Conservation (phyloP, 2,888 invertebrate species). For the Cheilosia variabilis region DNA sequence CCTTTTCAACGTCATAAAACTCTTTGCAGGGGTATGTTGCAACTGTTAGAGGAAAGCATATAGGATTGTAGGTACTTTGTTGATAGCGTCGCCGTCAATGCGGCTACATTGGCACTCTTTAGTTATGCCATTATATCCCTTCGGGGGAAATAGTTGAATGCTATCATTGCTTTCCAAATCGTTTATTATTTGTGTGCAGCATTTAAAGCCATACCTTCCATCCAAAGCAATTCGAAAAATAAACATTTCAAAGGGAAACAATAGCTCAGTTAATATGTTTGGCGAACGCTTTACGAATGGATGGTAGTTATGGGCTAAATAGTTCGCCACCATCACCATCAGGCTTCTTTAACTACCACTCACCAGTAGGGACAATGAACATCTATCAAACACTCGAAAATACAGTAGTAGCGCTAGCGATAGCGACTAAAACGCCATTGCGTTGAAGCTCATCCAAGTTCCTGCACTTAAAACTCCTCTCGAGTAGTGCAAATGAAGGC, state of each 20-base stretch:
- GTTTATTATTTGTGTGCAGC: constrained; percentile 5
- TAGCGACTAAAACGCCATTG: constrained; percentile 32
- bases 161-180: constrained; percentile 17
- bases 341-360: constrained; percentile 3
- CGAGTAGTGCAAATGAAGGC: constrained; percentile 59
- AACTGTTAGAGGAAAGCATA: not conserved
- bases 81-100: not conserved
- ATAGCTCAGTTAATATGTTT: constrained; percentile 58
- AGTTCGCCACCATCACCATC: constrained; percentile 18
- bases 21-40: not conserved
- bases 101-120: not conserved
- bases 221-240: constrained; percentile 37
- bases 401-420: constrained; percentile 18
- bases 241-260: constrained; percentile 33
- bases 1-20: constrained; percentile 34
- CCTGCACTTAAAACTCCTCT: constrained; percentile 52
- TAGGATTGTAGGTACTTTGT: not conserved
- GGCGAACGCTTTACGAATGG: constrained; percentile 19
- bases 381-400: constrained; percentile 62
- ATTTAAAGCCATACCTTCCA: constrained; percentile 6
- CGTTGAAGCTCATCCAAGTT: constrained; percentile 55
- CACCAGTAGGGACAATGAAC: constrained; percentile 48
- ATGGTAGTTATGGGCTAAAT: constrained; percentile 30
- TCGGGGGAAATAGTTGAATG: constrained; percentile 26
- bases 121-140: constrained; percentile 1